Percentiles rank a stretch among this genome's conserved stretches.
Evolutionary conservation across 2,113 vertebrate species (phyloP).

Genomic region (Taxidea taxus): DNA sequence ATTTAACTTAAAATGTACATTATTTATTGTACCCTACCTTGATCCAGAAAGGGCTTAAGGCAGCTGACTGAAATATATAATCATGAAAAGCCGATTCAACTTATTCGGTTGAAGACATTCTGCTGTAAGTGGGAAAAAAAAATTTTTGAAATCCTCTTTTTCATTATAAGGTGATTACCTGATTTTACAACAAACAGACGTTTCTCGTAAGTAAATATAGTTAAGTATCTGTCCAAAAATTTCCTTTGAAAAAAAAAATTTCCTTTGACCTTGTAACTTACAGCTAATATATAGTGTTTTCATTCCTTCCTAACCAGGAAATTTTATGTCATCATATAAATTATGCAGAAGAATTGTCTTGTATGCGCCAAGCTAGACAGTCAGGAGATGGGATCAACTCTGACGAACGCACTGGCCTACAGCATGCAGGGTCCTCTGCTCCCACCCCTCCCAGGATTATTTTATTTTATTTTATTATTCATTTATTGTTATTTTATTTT

Average conservation of each 20-base stretch:
- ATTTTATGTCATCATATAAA: constrained; percentile 15
- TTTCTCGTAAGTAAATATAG: constrained; percentile 18
- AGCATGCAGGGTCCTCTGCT: neutral
- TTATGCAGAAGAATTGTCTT: neutral
- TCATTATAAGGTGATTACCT: constrained; percentile 16
- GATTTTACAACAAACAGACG: constrained; percentile 43
- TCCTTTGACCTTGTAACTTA: constrained; percentile 44
- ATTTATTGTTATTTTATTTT: neutral
- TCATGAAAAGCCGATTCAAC: neutral
- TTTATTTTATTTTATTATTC: neutral
- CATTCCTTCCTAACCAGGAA: constrained; percentile 28
- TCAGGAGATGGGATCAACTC: neutral
- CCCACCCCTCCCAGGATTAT: neutral
- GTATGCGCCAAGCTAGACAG: neutral
- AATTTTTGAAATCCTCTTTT: neutral
- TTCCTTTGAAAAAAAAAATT: constrained; percentile 5
- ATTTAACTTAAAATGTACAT: neutral
- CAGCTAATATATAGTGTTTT: neutral
- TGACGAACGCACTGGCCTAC: too few species aligned
- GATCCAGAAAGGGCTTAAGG: constrained; percentile 23
- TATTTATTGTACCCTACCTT: constrained; percentile 3
- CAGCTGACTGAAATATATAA: constrained; percentile 13
- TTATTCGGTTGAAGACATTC: neutral
- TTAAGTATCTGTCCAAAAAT: constrained; percentile 25
- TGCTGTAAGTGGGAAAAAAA: neutral